These are phyloP conservation scores for Daptonema setosum DNA, from an alignment of 2,888 invertebrate species.

Conservation along the genomic window DNA sequence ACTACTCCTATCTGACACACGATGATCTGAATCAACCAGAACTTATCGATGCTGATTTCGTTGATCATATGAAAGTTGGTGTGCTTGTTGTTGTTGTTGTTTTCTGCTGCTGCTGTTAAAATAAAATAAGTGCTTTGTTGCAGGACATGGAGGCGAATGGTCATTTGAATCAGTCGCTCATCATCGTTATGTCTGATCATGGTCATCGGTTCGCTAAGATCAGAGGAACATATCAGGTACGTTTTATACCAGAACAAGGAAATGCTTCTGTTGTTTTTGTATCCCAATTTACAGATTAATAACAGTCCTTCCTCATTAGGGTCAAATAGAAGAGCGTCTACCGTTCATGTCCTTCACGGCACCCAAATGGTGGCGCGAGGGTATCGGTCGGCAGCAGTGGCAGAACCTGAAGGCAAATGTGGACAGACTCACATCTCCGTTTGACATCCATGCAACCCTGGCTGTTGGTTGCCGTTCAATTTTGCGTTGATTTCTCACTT, in stretches of 20 bases:
- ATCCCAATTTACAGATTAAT: conserved; percentile 8
- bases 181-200: conserved; percentile 79
- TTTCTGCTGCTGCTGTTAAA: no score
- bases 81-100: neutral
- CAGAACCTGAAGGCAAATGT: conserved; percentile 30
- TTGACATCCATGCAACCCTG: conserved; percentile 64
- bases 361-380: neutral
- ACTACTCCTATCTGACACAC: conserved; percentile 69
- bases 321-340: conserved; percentile 58
- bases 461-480: no score
- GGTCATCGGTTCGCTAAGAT: conserved; percentile 63
- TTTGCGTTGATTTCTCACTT: no score
- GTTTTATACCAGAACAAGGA: no score
- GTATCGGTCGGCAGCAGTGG: neutral
- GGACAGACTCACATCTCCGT: conserved; percentile 55
- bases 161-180: conserved; percentile 51
- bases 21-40: conserved; percentile 46
- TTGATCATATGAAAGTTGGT: neutral
- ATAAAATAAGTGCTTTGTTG: no score
- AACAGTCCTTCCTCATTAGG: conserved; percentile 3
- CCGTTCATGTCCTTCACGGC: conserved; percentile 53
- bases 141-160: no score
- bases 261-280: no score
- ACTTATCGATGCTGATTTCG: conserved; percentile 18
- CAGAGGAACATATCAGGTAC: conserved; percentile 63